Evolutionary conservation across 2,888 invertebrate species (phyloP), one percentile per base, ranked within the genome.

Genomic region (Melanargia galathea): DNA sequence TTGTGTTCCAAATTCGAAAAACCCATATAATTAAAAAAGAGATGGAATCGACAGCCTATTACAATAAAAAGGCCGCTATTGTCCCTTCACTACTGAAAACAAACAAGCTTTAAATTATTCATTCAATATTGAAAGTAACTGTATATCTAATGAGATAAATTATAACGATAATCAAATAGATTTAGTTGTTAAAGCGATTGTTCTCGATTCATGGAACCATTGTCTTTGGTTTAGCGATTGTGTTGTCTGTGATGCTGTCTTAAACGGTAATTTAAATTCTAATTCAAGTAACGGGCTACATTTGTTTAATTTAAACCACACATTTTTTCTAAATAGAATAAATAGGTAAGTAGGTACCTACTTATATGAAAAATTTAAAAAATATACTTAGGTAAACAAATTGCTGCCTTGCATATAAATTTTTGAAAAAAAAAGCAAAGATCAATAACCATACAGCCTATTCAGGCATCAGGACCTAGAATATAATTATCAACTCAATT

Each of bases 111-210:
- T 55, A 16, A 30, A 51, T 52, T 33, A 51, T 51, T 35, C 51
- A 51, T 51, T 33, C 51, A 51, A 30, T 33, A 51, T 18, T 51
- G 51, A 30, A 51, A 51, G 51, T 51, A 33, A 51, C 30, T 16
- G 24, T 18, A 2, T 11, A 20, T 48, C 24, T 24, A 51, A 30
- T 30, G 11, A 8, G 38, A 54, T 54, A 22, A 54, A 38, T 54
- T 54, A 38, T 38, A 54, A 38, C 54, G 54, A 54, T 54, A 54
- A 38, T 38, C 22, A 22, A 51, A 51, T 30, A 51, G 51, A 51
- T 30, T 51, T 51, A 51, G 51, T 33, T 51, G 51, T 33, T 18
- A 51, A 11, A 51, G 8, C 54, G 54, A 54, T 54, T 54, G 54
- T 54, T 54, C 38, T 35, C 35, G 54, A 54, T 54, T 54, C 22